Evolutionary conservation across 2,113 vertebrate genomes (phyloP).

Genomic region (Petrocephalus microphthalmus): DNA sequence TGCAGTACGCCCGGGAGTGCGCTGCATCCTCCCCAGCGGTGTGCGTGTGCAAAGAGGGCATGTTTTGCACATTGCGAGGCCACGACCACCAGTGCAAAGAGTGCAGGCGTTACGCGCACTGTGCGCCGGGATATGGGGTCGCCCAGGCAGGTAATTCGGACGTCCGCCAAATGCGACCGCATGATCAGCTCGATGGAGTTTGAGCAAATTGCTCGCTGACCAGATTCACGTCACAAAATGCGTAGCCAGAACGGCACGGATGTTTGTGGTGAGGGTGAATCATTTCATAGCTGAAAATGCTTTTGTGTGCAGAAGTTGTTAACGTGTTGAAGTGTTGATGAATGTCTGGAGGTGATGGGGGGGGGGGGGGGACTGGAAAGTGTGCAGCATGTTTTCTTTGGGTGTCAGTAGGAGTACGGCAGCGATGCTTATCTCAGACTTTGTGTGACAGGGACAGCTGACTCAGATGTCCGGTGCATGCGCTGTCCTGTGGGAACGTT

Average conservation of each 20-base stretch:
- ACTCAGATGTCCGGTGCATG: conserved; percentile 5
- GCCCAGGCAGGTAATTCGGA: neutral
- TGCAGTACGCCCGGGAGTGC: conserved; percentile 5
- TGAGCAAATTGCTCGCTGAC: neutral
- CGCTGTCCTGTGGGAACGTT: conserved; percentile 13
- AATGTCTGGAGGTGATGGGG: neutral
- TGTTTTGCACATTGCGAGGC: neutral
- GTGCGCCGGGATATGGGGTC: conserved; percentile 1
- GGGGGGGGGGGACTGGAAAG: neutral
- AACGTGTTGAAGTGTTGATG: neutral
- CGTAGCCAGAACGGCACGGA: neutral
- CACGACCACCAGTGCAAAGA: neutral
- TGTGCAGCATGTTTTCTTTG: neutral
- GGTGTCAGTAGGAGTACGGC: neutral
- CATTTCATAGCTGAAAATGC: neutral
- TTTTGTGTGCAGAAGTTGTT: neutral
- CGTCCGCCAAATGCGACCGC: neutral
- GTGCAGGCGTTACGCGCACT: neutral
- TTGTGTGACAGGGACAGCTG: neutral
- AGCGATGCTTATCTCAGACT: neutral
- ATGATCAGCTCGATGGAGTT: neutral
- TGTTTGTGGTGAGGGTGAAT: neutral
- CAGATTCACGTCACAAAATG: neutral
- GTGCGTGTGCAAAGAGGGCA: conserved; percentile 6
- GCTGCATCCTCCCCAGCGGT: neutral